Conservation (phyloP, 2,113 vertebrate species). For the Scortum barcoo region DNA sequence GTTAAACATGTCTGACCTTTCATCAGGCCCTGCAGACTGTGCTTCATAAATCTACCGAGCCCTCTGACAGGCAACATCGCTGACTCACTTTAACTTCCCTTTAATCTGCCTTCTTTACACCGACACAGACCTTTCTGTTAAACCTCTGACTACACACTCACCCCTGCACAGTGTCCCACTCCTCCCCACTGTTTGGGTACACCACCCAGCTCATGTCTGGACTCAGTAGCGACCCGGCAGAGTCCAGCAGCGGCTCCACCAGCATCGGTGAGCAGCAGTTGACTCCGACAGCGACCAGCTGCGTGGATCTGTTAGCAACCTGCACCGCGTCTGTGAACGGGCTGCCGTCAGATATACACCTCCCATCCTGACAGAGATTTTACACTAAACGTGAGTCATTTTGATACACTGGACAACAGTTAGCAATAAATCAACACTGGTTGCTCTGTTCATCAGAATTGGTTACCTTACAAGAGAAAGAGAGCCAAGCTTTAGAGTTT, state of each 20-base stretch:
- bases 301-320: constrained; percentile 70
- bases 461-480: constrained; percentile 87
- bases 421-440: background rate
- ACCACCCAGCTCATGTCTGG: constrained; percentile 83
- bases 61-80: no score
- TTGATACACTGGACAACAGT: no score
- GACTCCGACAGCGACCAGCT: constrained; percentile 85
- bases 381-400: background rate
- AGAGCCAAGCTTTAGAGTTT: constrained; percentile 83
- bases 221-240: constrained; percentile 59
- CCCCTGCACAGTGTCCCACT: constrained; percentile 80
- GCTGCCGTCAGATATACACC: constrained; percentile 81
- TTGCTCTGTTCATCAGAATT: no score
- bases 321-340: constrained; percentile 79
- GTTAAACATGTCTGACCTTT: no score
- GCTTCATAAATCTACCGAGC: no score
- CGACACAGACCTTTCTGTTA: background rate
- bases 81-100: no score
- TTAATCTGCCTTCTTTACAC: no score
- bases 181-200: constrained; percentile 88
- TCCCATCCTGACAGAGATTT: constrained; percentile 70
- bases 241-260: constrained; percentile 82
- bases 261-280: constrained; percentile 85
- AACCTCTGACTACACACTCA: constrained; percentile 51
- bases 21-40: no score